Percentiles rank a stretch among this genome's conserved stretches.
Conservation (phyloP, 2,888 invertebrate species). For the Biston betularia region DNA sequence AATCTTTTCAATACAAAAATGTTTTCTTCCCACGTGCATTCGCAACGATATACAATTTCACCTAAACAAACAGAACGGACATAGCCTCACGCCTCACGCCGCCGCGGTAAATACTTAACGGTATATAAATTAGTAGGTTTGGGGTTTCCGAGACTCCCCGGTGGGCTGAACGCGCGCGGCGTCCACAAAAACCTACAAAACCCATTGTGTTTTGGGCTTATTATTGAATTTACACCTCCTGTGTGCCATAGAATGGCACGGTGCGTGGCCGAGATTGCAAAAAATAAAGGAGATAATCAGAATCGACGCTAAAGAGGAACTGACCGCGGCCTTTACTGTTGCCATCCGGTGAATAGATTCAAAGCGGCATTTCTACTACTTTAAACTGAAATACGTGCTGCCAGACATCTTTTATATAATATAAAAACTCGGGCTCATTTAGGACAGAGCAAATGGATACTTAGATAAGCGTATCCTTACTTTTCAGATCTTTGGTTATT, state of each 20-base stretch:
- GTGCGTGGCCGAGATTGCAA: conserved; percentile 52
- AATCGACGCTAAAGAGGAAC: conserved; percentile 43
- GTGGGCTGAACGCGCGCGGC: conserved; percentile 53
- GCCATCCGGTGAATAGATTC: conserved; percentile 31
- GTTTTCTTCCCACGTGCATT: conserved; percentile 71
- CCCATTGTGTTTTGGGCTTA: conserved; percentile 64
- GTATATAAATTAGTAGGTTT: conserved; percentile 63
- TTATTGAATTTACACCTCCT: conserved; percentile 76
- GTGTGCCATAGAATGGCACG: conserved; percentile 50
- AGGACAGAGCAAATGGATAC: too few relatives aligned
- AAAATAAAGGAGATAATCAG: conserved; percentile 55
- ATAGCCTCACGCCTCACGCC: conserved; percentile 63
- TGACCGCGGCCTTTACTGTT: conserved; percentile 42
- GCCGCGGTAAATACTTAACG: conserved; percentile 71
- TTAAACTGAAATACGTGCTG: background rate
- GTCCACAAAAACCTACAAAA: conserved; percentile 42
- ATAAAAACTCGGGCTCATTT: background rate
- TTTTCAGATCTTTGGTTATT: too few relatives aligned
- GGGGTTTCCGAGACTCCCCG: conserved; percentile 51
- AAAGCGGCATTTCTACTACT: background rate
- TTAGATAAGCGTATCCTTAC: too few relatives aligned
- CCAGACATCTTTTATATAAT: background rate
- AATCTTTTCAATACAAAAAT: conserved; percentile 54
- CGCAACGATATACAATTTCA: conserved; percentile 71
- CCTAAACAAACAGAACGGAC: conserved; percentile 72